Evolutionary conservation across 1,140 invertebrate genomes (phyloP).

Genomic region (Lepidurus packardi): DNA sequence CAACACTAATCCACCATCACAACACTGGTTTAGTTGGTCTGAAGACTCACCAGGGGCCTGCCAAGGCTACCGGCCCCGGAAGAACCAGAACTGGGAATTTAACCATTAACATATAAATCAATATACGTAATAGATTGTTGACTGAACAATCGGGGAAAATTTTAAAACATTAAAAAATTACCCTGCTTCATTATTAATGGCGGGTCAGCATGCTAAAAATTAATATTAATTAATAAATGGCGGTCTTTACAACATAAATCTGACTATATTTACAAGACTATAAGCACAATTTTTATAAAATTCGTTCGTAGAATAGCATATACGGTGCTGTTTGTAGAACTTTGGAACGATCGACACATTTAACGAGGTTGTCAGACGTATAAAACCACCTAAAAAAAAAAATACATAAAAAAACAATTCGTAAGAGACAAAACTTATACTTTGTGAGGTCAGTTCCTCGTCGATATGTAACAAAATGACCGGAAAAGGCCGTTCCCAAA

Average conservation of each 20-base stretch:
- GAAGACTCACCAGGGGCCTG: background rate
- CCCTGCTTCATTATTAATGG: too few relatives aligned
- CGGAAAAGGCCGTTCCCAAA: constrained; percentile 72
- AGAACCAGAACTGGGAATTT: background rate
- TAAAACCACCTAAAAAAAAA: constrained; percentile 44
- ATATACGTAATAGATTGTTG: background rate
- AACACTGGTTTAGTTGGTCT: background rate
- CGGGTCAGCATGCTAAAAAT: too few relatives aligned
- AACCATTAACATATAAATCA: background rate
- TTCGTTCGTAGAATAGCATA: constrained; percentile 51
- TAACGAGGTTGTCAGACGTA: constrained; percentile 47
- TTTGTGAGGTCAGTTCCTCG: constrained; percentile 51
- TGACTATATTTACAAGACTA: background rate
- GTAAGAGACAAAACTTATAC: background rate
- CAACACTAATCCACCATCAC: constrained; percentile 8
- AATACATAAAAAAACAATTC: background rate
- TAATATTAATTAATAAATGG: background rate
- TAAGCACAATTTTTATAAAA: background rate
- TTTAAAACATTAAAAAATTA: background rate
- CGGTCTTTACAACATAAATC: constrained; percentile 12
- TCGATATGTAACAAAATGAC: constrained; percentile 88
- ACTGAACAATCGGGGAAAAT: background rate
- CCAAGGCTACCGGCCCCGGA: background rate
- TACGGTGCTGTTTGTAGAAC: constrained; percentile 48
- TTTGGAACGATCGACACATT: constrained; percentile 42